Conservation (phyloP, 2,888 invertebrate genomes). For the Petrophora chlorosata region DNA sequence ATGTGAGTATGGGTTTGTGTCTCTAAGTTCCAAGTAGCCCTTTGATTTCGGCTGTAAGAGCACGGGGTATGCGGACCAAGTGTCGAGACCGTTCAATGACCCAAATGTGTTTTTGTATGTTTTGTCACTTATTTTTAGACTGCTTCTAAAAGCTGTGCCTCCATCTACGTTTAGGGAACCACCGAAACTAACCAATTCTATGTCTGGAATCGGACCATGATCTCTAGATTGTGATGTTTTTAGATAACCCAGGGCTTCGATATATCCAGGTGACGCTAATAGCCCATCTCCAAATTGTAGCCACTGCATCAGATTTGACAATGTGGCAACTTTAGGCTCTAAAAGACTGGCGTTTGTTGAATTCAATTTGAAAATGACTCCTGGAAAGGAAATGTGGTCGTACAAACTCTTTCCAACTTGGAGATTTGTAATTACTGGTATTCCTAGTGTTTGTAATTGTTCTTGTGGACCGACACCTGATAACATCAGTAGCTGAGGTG, state of each 20-base stretch:
- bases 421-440: conserved; percentile 85
- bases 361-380: conserved; percentile 73
- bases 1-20: conserved; percentile 88
- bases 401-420: conserved; percentile 87
- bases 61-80: conserved; percentile 87
- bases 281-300: conserved; percentile 81
- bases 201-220: conserved; percentile 84
- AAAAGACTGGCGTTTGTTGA: conserved; percentile 70
- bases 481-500: conserved; percentile 95
- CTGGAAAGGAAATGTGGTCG: conserved; percentile 84
- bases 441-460: conserved; percentile 81
- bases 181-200: conserved; percentile 86
- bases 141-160: conserved; percentile 77
- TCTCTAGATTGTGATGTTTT: conserved; percentile 83
- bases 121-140: conserved; percentile 83
- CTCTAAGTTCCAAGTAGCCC: conserved; percentile 87
- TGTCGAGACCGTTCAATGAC: conserved; percentile 81
- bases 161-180: conserved; percentile 86
- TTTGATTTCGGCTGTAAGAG: conserved; percentile 89
- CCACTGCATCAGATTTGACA: conserved; percentile 72
- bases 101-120: conserved; percentile 83
- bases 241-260: conserved; percentile 86
- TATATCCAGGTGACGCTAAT: conserved; percentile 84
- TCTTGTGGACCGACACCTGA: conserved; percentile 88
- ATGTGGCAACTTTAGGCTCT: conserved; percentile 69